A percentile compares a stretch with the other conserved stretches of the same genome.
Conservation (phyloP, 2,113 vertebrate genomes). For the Ctenodactylus gundi region DNA sequence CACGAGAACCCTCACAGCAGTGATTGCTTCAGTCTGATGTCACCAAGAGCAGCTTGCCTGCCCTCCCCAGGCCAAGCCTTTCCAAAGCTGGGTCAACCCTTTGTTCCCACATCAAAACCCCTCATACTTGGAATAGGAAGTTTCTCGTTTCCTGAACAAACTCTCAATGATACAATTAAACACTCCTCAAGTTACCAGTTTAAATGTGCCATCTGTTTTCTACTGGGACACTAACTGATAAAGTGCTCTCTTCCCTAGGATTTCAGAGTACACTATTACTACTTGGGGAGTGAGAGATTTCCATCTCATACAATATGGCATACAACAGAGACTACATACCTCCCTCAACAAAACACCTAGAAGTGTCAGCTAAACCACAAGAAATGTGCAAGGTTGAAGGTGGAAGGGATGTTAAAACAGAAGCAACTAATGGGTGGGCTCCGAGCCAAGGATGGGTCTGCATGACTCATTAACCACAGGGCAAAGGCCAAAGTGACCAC, state of each 20-base stretch:
- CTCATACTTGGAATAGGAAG: neutral
- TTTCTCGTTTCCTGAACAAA: slow-evolving; percentile 35
- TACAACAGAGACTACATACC: slow-evolving; percentile 22
- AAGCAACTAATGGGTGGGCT: neutral
- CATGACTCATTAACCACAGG: neutral
- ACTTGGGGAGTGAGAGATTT: slow-evolving; percentile 22
- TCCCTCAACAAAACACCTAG: slow-evolving; percentile 40
- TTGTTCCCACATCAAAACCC: neutral
- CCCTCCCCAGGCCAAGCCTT: neutral
- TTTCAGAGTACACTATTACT: slow-evolving; percentile 25
- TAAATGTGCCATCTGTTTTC: slow-evolving; percentile 52
- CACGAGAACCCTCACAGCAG: neutral
- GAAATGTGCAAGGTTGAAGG: neutral
- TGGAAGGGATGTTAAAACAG: neutral
- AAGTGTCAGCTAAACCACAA: neutral
- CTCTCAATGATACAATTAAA: slow-evolving; percentile 37
- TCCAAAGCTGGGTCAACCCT: neutral
- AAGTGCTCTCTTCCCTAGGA: neutral
- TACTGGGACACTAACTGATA: slow-evolving; percentile 32
- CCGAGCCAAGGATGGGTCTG: neutral
- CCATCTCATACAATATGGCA: slow-evolving; percentile 24
- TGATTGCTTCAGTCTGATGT: neutral
- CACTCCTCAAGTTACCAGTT: neutral
- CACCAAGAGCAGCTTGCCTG: neutral
- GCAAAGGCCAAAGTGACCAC: neutral